Base-by-base conservation (phyloP, 2,797 vertebrate species). In the Paramormyrops hopkinsi region DNA sequence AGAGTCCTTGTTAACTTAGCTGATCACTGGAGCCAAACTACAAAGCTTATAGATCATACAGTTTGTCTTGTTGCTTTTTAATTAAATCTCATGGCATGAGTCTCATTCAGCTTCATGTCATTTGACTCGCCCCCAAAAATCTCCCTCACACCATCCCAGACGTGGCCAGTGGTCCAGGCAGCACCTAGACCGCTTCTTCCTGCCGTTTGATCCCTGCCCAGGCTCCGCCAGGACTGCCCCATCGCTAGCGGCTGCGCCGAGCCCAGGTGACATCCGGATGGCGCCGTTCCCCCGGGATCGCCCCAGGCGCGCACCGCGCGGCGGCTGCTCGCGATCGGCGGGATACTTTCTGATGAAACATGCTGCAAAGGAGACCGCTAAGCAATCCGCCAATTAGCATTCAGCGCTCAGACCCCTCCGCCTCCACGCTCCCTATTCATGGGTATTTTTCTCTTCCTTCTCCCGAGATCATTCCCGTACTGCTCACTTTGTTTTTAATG, bases 1-100 rank as follows among this genome's bases (percentile, higher is more conserved):
- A 79, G 83, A 79, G 50, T 48, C 88, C 92, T 90, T 88, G 92
- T 92, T 41, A 91, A 89, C n/a, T 25, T 84, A 86, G 86, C 65
- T 25, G 88, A 88, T 89, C 50, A 87, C 91, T 85, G 91, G 92
- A 91, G 11, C 48, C 46, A 51, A 48, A 25, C 2, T 6, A 29
- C 9, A 29, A 85, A 29, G 7, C 82, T n/a, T 51, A 29, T 51
- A 46, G 4, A 48, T 85, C 22, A 25, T 84, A 22, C 46, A 44
- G n/a, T 83, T 83, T 12, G 46, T 48, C 19, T 84, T 4, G 22
- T 12, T 85, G 11, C 46, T 85, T 11, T 51, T 51, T 85, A 51
- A 29, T 59, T 56, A 53, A 56, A 59, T 37, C 14, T 44, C 33
- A 87, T 87, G 29, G 53, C 33, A 22, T 85, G 17, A 56, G 29